Evolutionary conservation across 2,113 vertebrate genomes (phyloP), one percentile per base, ranked within the genome.

Genomic region (Parotia lawesii): DNA sequence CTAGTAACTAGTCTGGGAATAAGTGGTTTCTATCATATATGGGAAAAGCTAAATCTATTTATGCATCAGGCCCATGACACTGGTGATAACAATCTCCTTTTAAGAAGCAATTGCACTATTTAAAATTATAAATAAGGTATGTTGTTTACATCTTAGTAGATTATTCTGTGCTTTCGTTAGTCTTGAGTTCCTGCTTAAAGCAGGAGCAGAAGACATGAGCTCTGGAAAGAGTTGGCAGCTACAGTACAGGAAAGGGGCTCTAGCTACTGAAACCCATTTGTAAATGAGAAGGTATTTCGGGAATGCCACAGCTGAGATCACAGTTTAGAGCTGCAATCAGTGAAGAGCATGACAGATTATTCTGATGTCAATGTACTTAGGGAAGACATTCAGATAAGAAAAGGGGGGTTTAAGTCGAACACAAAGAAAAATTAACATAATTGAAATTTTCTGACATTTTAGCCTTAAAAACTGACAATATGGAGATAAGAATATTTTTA

Each of bases 211-310:
- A 76, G 70, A 93, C 61, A 89, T 42, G 65, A 90, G 40, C 21
- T 78, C 85, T 50, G 31, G 64, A 90, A 85, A 58, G 27, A 77
- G 24, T 2, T 95, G 87, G 62, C 75, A 95, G 44, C 64, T 51
- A 53, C 67, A 12, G 15, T 37, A 11, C 29, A 69, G 56, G 45
- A 83, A 90, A 66, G 28, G 18, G 10, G 35, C 53, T 83, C 56
- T 67, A 80, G 38, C 58, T 66, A 27, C 75, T 45, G 85, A 85
- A 90, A 95, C 48, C 44, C 64, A 33, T 62, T 85, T 88, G 50
- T 66, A 93, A 90, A 80, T 60, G 65, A 76, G 53, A 87, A 78
- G 51, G 29, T 88, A 94, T 93, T 96, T 84, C 62, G 56, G 72
- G 67, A 93, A 85, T 56, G 38, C 5, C 45, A 76, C 45, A 73